These are phyloP conservation scores for Alexandromys fortis DNA, from an alignment of 2,113 vertebrate genomes.

Conservation along the genomic window DNA sequence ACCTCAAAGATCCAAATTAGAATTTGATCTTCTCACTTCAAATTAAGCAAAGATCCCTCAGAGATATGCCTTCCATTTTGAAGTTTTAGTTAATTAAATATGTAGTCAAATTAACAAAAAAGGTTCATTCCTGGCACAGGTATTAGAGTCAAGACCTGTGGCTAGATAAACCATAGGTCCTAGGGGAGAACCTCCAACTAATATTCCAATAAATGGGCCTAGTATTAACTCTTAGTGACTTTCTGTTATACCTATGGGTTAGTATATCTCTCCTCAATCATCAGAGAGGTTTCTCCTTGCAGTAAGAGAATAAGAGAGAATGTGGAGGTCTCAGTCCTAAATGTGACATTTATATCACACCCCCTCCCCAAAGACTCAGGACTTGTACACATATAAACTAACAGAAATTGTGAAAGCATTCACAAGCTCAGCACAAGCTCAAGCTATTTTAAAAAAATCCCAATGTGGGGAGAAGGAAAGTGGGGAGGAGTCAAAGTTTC, in stretches of 20 bases:
- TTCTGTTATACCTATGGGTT: not conserved
- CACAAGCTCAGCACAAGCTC: not conserved
- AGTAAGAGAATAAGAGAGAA: not conserved
- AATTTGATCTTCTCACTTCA: not conserved
- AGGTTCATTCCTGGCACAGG: not conserved
- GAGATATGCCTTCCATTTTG: not conserved
- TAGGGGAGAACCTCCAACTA: not conserved
- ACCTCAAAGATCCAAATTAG: not conserved
- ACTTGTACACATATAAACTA: not conserved
- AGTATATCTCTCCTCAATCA: not conserved
- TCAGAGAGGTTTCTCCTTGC: not conserved
- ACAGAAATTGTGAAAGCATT: not conserved
- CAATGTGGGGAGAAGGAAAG: not conserved
- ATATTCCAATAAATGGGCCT: not conserved
- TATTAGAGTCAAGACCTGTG: not conserved
- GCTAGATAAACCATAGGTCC: not conserved
- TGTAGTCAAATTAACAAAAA: not conserved
- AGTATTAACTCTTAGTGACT: not conserved
- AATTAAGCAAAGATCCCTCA: not conserved
- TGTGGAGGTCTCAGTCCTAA: not conserved
- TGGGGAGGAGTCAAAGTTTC: not conserved
- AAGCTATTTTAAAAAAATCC: not conserved
- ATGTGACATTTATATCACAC: not conserved
- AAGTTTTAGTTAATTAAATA: not conserved
- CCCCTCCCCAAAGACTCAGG: not conserved